Evolutionary conservation across 2,888 invertebrate genomes (phyloP).

Genomic region (Phalangium opilio): DNA sequence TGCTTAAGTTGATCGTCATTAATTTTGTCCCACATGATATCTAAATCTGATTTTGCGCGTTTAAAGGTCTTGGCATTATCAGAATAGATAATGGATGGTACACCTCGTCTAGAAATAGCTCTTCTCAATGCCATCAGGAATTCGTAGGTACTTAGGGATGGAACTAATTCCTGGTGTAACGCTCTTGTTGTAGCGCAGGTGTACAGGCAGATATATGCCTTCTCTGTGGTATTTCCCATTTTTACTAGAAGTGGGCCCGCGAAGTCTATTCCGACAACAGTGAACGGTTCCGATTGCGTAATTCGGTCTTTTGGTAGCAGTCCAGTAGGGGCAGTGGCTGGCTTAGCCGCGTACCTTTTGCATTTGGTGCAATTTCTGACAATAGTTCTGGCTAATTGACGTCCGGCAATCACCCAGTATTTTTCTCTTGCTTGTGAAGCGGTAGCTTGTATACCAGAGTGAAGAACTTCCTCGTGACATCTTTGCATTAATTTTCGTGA

Average conservation of each 20-base stretch:
- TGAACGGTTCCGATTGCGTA: slow-evolving; percentile 1
- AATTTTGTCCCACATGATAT: background rate
- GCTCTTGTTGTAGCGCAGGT: slow-evolving; percentile 31
- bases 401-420: too few relatives aligned
- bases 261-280: slow-evolving; percentile 27
- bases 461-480: too few relatives aligned
- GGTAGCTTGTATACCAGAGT: too few relatives aligned
- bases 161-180: slow-evolving; percentile 29
- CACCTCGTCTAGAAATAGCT: background rate
- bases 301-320: too few relatives aligned
- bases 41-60: slow-evolving; percentile 1
- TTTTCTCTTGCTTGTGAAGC: too few relatives aligned
- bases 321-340: too few relatives aligned
- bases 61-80: slow-evolving; percentile 4
- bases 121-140: slow-evolving; percentile 4
- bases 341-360: too few relatives aligned
- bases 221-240: slow-evolving; percentile 24
- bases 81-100: background rate
- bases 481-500: too few relatives aligned
- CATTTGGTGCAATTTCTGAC: too few relatives aligned
- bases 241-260: slow-evolving; percentile 27
- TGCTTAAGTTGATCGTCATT: too few relatives aligned
- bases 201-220: slow-evolving; percentile 22
- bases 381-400: too few relatives aligned
- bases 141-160: slow-evolving; percentile 22